Percentiles rank a stretch among this genome's conserved stretches.
These are phyloP conservation scores for Myripristis murdjan DNA, from an alignment of 2,797 vertebrate species.

Conservation along the genomic window DNA sequence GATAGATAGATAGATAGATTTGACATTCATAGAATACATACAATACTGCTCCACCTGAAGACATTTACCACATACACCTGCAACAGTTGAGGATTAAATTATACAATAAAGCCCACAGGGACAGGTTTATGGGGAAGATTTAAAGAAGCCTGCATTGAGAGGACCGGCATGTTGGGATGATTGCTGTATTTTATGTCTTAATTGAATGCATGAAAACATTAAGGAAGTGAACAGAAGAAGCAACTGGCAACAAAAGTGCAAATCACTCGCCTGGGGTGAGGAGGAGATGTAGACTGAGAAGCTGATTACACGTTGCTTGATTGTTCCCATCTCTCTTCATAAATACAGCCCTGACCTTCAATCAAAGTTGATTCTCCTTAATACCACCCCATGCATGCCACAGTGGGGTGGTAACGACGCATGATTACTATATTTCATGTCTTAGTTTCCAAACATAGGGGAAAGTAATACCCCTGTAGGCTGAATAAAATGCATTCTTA, in stretches of 20 bases:
- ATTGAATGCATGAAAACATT: conserved; percentile 80
- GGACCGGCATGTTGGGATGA: conserved; percentile 62
- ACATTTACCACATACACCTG: too few species aligned
- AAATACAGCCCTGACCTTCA: conserved; percentile 82
- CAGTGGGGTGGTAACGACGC: conserved; percentile 79
- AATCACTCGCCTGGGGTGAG: conserved; percentile 77
- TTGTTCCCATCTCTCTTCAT: conserved; percentile 78
- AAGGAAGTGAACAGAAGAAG: conserved; percentile 60
- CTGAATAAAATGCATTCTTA: conserved; percentile 73
- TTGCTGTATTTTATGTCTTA: conserved; percentile 79
- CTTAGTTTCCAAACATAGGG: conserved; percentile 72
- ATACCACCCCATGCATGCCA: conserved; percentile 77
- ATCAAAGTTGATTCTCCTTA: conserved; percentile 85
- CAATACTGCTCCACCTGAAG: too few species aligned
- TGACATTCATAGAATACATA: too few species aligned
- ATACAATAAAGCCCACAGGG: too few species aligned
- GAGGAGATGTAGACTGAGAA: conserved; percentile 73
- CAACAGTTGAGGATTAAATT: too few species aligned
- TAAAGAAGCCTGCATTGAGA: conserved; percentile 65
- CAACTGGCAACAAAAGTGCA: conserved; percentile 75
- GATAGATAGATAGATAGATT: too few species aligned
- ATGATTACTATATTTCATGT: conserved; percentile 83
- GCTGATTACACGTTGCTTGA: conserved; percentile 84
- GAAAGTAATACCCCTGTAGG: conserved; percentile 64
- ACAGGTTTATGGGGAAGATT: too few species aligned